Conservation (phyloP, 2,797 vertebrate species). For the Gymnoscopelus braueri region DNA sequence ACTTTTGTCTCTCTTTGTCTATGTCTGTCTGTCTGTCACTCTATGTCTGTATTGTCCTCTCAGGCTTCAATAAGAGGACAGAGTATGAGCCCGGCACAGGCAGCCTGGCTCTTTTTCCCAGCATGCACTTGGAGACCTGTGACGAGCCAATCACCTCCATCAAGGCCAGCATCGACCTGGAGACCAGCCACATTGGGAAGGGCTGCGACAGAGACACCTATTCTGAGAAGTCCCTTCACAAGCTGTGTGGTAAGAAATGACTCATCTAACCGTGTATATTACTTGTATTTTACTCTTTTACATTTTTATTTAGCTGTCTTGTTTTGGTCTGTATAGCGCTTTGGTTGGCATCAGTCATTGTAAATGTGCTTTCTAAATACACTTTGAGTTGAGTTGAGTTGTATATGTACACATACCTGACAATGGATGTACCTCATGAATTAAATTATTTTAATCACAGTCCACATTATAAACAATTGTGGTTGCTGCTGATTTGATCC, state of each 20-base stretch:
- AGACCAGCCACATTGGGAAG: conserved; percentile 97
- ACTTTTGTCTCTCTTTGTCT: neutral
- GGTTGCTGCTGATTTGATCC: neutral
- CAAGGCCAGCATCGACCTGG: conserved; percentile 88
- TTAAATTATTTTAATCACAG: neutral
- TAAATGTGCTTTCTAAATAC: too few species aligned
- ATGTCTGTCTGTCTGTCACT: neutral
- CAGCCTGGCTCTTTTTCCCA: conserved; percentile 91
- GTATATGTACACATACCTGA: neutral
- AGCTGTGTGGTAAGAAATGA: conserved; percentile 88
- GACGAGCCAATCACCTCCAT: conserved; percentile 91
- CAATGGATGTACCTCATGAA: neutral
- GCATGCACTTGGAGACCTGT: conserved; percentile 93
- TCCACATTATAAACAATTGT: neutral
- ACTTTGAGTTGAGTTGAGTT: too few species aligned
- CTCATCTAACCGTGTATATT: neutral
- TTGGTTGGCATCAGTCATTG: too few species aligned
- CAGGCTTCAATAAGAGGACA: conserved; percentile 94
- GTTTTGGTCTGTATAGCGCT: too few species aligned
- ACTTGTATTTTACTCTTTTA: too few species aligned
- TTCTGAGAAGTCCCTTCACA: conserved; percentile 96
- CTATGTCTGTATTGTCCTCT: conserved; percentile 3
- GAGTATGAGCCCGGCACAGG: conserved; percentile 97
- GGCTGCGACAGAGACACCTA: conserved; percentile 98
- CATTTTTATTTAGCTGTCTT: too few species aligned